phyloP scores from a whole-genome alignment of 2,113 vertebrate genomes.

The Pedionomus torquatus region DNA sequence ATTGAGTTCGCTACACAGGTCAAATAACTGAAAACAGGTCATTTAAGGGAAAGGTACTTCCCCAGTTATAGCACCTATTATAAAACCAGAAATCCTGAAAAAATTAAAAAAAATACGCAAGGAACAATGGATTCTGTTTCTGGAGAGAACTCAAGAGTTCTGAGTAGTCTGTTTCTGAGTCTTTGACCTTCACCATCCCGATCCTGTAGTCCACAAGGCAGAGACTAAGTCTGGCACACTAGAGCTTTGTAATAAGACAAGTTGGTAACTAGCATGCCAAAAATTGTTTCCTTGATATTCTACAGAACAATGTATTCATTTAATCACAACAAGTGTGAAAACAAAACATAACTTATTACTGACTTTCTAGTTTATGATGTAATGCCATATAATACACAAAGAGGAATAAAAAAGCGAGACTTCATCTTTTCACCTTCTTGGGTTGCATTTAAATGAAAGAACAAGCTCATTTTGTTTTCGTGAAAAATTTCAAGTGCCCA shows the following conservation, averaged over 20 bases:
- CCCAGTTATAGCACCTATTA: neutral
- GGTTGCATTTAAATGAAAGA: neutral
- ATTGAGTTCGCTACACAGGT: neutral
- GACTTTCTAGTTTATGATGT: slow-evolving; percentile 24
- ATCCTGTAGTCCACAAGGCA: neutral
- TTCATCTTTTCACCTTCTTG: slow-evolving; percentile 30
- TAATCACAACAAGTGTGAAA: neutral
- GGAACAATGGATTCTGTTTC: neutral
- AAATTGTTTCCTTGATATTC: slow-evolving; percentile 23
- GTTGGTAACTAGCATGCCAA: neutral
- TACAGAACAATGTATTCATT: neutral
- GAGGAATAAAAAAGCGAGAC: neutral
- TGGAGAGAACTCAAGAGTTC: neutral
- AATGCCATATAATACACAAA: neutral
- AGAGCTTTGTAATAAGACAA: neutral
- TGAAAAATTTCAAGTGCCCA: slow-evolving; percentile 2
- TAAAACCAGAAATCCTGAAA: neutral
- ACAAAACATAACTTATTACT: slow-evolving; percentile 15
- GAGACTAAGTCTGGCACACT: neutral
- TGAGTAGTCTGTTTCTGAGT: neutral
- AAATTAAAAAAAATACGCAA: neutral
- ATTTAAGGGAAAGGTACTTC: neutral
- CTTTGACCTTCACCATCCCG: neutral
- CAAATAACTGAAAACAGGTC: neutral
- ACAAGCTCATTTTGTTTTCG: neutral